Conservation (phyloP, 2,113 vertebrate genomes). For the Pseudorhombus dupliciocellatus region DNA sequence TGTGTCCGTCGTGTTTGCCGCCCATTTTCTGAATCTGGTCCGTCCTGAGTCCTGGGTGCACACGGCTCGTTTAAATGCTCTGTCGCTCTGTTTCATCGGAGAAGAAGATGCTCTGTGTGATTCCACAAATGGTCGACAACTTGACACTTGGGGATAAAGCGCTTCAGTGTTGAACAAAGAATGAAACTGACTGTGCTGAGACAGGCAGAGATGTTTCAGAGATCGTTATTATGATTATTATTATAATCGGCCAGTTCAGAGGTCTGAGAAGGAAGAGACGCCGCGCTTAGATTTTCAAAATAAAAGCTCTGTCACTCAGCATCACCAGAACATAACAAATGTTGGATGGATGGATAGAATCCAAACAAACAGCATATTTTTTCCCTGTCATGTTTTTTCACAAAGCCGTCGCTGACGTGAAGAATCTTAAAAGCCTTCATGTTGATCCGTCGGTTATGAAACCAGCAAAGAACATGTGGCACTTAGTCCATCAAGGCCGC, state of each 20-base stretch:
- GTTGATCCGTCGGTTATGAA: conserved; percentile 42
- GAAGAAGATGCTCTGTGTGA: conserved; percentile 10
- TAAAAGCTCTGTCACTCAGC: too few species aligned
- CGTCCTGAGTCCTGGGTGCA: neutral
- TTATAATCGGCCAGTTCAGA: too few species aligned
- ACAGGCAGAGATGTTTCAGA: too few species aligned
- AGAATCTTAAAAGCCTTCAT: conserved; percentile 42
- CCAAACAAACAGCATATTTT: conserved; percentile 3
- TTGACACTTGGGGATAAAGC: too few species aligned
- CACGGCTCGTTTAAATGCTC: conserved; percentile 1
- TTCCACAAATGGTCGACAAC: neutral
- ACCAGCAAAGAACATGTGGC: conserved; percentile 36
- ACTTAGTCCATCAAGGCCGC: conserved; percentile 57
- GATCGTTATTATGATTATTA: too few species aligned
- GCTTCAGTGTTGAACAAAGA: too few species aligned
- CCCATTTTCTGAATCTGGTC: too few species aligned
- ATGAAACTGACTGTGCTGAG: too few species aligned
- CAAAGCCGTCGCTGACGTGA: conserved; percentile 16
- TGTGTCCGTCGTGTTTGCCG: neutral
- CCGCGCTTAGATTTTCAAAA: too few species aligned
- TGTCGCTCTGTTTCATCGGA: neutral
- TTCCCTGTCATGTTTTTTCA: conserved; percentile 36
- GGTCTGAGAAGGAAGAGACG: too few species aligned
- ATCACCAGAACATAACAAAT: too few species aligned
- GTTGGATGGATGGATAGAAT: neutral